Base-by-base conservation (phyloP, 2,888 invertebrate species). In the Epinotia nisella region DNA sequence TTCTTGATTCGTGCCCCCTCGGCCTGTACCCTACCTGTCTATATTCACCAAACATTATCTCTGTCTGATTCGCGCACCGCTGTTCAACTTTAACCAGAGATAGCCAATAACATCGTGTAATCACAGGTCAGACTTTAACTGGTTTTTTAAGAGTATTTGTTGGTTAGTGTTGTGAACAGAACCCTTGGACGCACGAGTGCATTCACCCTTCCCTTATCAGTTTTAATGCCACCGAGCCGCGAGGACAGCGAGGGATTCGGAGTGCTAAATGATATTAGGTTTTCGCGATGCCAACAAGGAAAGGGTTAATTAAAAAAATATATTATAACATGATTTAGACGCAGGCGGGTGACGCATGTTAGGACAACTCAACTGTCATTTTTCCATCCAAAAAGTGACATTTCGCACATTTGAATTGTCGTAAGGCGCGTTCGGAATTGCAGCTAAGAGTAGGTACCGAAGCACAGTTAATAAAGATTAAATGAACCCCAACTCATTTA, bases 121-220 rank as follows among this genome's bases (percentile, higher is more conserved):
- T 13, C 21, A 13, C 15, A 15, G 21, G 3, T 45, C 17, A 45
- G 9, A 24, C 45, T 45, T 61, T 21, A 45, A 45, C 45, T 45
- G 61, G 61, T 3, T 49, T 49, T 49, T 7, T 4, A 49, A 49
- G n/a, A 1, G 49, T n/a, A 49, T 4, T 15, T 15, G 49, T 19
- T 11, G 3, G 17, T 62, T 19, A 62, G 29, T n/a, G 15, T 35
- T 17, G n/a, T 11, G 62, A 62, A 62, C 29, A 49, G 2, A n/a
- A 49, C 29, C 88, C 91, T 90, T 91, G 91, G 88, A 90, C 90
- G 90, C 91, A 90, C 85, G 90, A 90, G 89, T 92, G 91, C 92
- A 90, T 92, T 87, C 90, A 90, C 92, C 90, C 92, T 90, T 87
- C 88, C 83, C 90, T 92, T 93, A 92, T 93, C 93, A 92, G 90